Base-by-base conservation (phyloP, 2,888 invertebrate species). In the Zelleria hepariella region DNA sequence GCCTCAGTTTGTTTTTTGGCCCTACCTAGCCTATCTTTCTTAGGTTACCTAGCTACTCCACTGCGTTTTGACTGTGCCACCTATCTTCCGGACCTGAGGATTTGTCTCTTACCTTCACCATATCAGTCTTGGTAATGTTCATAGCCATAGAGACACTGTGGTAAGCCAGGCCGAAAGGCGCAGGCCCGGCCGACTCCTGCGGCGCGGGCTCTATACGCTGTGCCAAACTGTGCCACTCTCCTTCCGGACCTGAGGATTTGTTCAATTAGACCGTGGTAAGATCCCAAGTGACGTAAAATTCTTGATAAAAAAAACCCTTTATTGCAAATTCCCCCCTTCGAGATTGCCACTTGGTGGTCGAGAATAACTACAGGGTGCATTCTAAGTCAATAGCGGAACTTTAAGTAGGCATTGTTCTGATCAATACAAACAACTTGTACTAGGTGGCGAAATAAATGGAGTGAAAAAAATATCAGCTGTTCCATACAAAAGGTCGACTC, bases 101-200 rank as follows among this genome's bases (percentile, higher is more conserved):
- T 21, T 6, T 10, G 18, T 48, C 26, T 7, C 64, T 62, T 68
- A 81, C 89, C 78, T 82, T 80, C 5, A 76, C 69, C 68, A 83
- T 71, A 20, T 78, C 75, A 23, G 77, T 65, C 66, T 83, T 87
- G 52, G 86, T 87, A 59, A 89, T 66, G 63, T 88, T 86, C n/a
- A 89, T 68, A n/a, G 66, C 65, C 0, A 88, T 59, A 7, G 72
- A 68, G 2, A 77, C 68, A 0, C 75, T 69, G 62, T 73, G 74
- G 69, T 82, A 89, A 0, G 75, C 71, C 10, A 89, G 72, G 5
- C 77, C 68, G 63, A 74, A 71, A 0, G 87, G 82, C 0, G 88
- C 76, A 27, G 71, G 70, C 57, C 73, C 75, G 61, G 81, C 81
- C 0, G 73, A 70, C 2, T 65, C 64, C 18, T 74, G 66, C 52